Conservation (phyloP, 2,113 vertebrate species). For the Hystrix brachyura region DNA sequence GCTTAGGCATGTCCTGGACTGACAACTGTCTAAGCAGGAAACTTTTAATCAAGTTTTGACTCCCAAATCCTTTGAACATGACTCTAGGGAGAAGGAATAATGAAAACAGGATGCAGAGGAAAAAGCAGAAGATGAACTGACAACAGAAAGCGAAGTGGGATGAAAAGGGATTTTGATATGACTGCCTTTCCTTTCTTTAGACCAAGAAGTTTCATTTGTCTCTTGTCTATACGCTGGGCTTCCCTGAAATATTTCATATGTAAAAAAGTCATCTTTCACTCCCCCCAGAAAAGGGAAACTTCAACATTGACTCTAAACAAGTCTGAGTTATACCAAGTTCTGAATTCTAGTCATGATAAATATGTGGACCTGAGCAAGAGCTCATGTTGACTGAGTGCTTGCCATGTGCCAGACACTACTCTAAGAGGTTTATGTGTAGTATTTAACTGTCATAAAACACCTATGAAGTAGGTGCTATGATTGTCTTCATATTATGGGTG, state of each 20-base stretch:
- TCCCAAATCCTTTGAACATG: not conserved
- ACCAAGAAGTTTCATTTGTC: not conserved
- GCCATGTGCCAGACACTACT: not conserved
- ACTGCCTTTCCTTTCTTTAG: not conserved
- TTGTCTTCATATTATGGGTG: not conserved
- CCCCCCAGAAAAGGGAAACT: not conserved
- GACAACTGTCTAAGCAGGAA: not conserved
- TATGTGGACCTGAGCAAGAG: too few species aligned
- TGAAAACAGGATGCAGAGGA: not conserved
- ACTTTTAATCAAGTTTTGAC: not conserved
- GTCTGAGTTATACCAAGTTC: not conserved
- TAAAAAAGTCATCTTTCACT: not conserved
- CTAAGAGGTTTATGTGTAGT: not conserved
- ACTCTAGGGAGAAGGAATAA: not conserved
- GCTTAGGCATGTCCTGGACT: not conserved
- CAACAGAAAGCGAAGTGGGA: not conserved
- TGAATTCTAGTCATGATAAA: fast-evolving
- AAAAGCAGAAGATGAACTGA: not conserved
- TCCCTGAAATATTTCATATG: not conserved
- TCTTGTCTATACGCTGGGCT: not conserved
- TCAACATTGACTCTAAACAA: not conserved
- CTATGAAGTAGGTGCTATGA: not conserved
- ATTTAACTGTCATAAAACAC: not conserved
- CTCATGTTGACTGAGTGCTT: not conserved
- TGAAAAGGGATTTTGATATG: too few species aligned